Conservation (phyloP, 2,888 invertebrate genomes). For the Spisula subtruncata region DNA sequence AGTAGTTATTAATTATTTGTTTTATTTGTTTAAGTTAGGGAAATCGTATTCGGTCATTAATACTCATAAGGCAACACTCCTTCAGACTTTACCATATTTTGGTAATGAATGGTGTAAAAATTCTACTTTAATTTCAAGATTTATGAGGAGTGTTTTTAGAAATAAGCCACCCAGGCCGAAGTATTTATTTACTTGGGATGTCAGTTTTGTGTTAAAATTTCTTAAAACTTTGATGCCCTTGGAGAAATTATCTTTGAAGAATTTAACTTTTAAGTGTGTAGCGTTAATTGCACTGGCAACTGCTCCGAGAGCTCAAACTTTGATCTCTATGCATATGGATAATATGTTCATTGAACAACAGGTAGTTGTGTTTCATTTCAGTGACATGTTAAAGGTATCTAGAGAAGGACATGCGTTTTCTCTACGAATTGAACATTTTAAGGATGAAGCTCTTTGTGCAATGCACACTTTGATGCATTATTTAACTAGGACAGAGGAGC, state of each 20-base stretch:
- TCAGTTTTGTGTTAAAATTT: slow-evolving; percentile 40
- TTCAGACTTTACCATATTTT: slow-evolving; percentile 15
- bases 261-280: slow-evolving; percentile 58
- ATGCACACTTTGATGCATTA: slow-evolving; percentile 25
- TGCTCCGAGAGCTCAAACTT: slow-evolving; percentile 60
- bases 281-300: slow-evolving; percentile 55
- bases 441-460: slow-evolving; percentile 33
- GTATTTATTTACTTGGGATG: slow-evolving; percentile 63
- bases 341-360: slow-evolving; percentile 45
- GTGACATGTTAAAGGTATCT: slow-evolving; percentile 44
- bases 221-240: slow-evolving; percentile 46
- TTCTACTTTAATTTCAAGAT: slow-evolving; percentile 27
- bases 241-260: slow-evolving; percentile 44
- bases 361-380: no score
- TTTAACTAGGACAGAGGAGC: slow-evolving; percentile 32
- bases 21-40: slow-evolving; percentile 9
- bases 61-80: slow-evolving; percentile 33
- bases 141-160: slow-evolving; percentile 56
- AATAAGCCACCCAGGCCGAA: slow-evolving; percentile 49
- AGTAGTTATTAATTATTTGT: slow-evolving; percentile 34
- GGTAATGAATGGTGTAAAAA: slow-evolving; percentile 30
- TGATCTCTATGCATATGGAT: slow-evolving; percentile 42
- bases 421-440: background rate
- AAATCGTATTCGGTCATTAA: slow-evolving; percentile 48
- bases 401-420: slow-evolving; percentile 20